These are phyloP conservation scores for Belonocnema kinseyi DNA, from an alignment of 1,140 invertebrate species.

Conservation along the genomic window DNA sequence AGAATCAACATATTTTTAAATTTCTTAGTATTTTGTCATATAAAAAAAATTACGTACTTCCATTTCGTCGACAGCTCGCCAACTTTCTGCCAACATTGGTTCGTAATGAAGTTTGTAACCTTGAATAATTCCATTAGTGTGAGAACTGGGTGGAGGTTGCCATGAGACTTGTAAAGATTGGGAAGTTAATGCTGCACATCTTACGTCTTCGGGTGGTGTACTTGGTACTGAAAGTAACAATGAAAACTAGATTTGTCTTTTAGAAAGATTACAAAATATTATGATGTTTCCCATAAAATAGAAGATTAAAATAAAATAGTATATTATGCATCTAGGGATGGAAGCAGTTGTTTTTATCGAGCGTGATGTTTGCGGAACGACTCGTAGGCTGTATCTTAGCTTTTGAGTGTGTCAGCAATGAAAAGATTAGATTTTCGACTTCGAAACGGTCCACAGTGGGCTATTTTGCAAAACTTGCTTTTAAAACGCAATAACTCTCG, in stretches of 20 bases:
- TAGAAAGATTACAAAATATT: too few species aligned
- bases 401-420: too few species aligned
- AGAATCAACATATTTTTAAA: neutral
- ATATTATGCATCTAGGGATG: too few species aligned
- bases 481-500: too few species aligned
- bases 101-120: constrained; percentile 88
- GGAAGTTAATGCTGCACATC: constrained; percentile 83
- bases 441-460: too few species aligned
- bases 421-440: too few species aligned
- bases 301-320: too few species aligned
- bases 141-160: constrained; percentile 86
- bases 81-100: constrained; percentile 79
- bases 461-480: too few species aligned
- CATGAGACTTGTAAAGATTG: constrained; percentile 88
- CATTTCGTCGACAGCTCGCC: constrained; percentile 78
- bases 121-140: constrained; percentile 87
- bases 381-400: too few species aligned
- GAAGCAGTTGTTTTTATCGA: too few species aligned
- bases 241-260: constrained; percentile 20
- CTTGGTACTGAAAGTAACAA: constrained; percentile 80
- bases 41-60: constrained; percentile 72
- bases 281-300: too few species aligned
- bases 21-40: neutral
- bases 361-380: too few species aligned
- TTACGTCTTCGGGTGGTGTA: constrained; percentile 83